Evolutionary conservation across 35 echinoderm and acorn worm genomes (phyloP).

Genomic region (Anneissia japonica): DNA sequence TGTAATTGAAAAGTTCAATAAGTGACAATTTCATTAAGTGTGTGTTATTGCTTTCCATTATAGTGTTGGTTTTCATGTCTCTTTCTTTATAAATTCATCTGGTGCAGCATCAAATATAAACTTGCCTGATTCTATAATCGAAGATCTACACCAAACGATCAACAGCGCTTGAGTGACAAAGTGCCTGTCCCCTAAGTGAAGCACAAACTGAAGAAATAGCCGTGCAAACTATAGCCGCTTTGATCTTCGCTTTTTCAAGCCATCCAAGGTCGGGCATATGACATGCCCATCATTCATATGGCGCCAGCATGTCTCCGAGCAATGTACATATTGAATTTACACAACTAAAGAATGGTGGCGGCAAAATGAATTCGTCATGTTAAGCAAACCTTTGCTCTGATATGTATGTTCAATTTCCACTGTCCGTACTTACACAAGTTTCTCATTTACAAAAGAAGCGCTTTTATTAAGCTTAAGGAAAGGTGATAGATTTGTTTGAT

Average conservation of each 20-base stretch:
- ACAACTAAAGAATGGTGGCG: neutral
- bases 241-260: neutral
- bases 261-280: neutral
- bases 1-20: neutral
- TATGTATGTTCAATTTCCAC: neutral
- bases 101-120: neutral
- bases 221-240: neutral
- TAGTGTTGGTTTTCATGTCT: neutral
- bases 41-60: neutral
- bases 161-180: neutral
- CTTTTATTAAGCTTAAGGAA: neutral
- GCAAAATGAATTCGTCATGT: neutral
- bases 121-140: neutral
- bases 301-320: neutral
- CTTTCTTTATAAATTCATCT: neutral
- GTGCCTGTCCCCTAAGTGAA: neutral
- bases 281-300: neutral
- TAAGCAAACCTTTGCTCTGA: neutral
- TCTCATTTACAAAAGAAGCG: neutral
- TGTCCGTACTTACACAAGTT: neutral
- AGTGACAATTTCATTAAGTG: neutral
- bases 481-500: neutral
- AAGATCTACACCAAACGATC: neutral
- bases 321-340: neutral
- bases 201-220: neutral